Percentiles rank a stretch among this genome's conserved stretches.
phyloP scores from a whole-genome alignment of 2,888 invertebrate species.

The Stratiomys singularior region DNA sequence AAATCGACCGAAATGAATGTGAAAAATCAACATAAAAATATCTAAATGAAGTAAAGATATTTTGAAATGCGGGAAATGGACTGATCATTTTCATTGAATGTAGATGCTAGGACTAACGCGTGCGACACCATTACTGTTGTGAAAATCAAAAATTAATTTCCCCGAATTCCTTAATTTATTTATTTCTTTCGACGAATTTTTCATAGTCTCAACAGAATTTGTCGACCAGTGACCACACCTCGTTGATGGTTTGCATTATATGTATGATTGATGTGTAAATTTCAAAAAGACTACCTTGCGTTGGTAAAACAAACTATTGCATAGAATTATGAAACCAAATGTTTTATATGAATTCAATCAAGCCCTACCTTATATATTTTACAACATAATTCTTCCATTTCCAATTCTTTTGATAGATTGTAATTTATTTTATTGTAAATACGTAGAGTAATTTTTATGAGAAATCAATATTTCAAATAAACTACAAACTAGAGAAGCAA shows the following conservation, averaged over 20 bases:
- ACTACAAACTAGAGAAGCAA: constrained; percentile 11
- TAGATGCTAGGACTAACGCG: neutral
- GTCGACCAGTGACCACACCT: neutral
- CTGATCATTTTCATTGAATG: constrained; percentile 31
- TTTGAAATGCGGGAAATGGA: constrained; percentile 42
- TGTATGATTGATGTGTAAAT: neutral
- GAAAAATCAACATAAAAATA: neutral
- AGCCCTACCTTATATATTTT: constrained; percentile 1
- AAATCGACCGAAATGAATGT: neutral
- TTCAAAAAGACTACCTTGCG: neutral
- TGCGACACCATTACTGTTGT: neutral
- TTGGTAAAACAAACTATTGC: too few species aligned
- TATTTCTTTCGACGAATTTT: neutral
- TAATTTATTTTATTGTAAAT: constrained; percentile 34
- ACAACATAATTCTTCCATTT: constrained; percentile 14
- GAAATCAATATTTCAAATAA: neutral
- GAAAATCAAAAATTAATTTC: constrained; percentile 9
- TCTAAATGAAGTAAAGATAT: constrained; percentile 16
- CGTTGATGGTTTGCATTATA: neutral
- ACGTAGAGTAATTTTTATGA: constrained; percentile 30
- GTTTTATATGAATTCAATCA: constrained; percentile 10
- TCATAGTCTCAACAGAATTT: neutral
- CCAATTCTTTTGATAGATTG: constrained; percentile 12
- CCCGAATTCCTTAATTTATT: constrained; percentile 31
- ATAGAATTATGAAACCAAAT: constrained; percentile 24